Evolutionary conservation across 2,113 vertebrate genomes (phyloP), one percentile per base, ranked within the genome.

Genomic region (Sinosuthora webbiana): DNA sequence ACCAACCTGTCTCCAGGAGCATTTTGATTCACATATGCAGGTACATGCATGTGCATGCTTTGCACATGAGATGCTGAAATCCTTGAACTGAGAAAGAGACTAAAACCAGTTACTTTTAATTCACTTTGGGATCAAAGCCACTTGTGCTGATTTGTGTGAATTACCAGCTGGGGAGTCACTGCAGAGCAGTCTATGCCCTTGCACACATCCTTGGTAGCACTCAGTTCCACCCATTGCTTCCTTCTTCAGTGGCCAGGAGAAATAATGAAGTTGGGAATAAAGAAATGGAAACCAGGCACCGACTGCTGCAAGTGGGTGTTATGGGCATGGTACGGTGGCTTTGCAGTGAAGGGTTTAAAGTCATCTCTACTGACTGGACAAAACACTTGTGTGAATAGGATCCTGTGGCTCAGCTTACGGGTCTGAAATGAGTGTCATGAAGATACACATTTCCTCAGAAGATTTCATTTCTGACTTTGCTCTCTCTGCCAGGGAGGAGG

Each of bases 401-500:
- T 81, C 27, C 24, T 50, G 47, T 41, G 13, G 11, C 25, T 82
- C 57, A 33, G 21, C 7, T 76, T 82, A 42, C 1, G 9, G 22
- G 28, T 81, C 22, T 83, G 35, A 93, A 81, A 14, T 57, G 47
- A 68, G 4, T 31, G 10, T 73, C 45, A 10, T 0, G 0, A 63
- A 83, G 25, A 28, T 50, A 31, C 0, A 0, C 33, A 9, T 56
- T 67, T 81, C 53, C 30, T 71, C 28, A 42, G 30, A 83, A 11
- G 5, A 22, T 82, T 82, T 87, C 6, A 77, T 78, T 89, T 82
- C 52, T 95, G 37, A 87, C 31, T 89, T 67, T 73, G 55, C 74
- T 86, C 4, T 97, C 25, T 76, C 35, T 83, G 42, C 79, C 94
- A 99, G 98, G 95, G 98, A 99, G 90, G 98, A 99, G 93, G 98